These are phyloP conservation scores for Neoitamus cyanurus DNA, from an alignment of 2,888 invertebrate species.

Conservation along the genomic window DNA sequence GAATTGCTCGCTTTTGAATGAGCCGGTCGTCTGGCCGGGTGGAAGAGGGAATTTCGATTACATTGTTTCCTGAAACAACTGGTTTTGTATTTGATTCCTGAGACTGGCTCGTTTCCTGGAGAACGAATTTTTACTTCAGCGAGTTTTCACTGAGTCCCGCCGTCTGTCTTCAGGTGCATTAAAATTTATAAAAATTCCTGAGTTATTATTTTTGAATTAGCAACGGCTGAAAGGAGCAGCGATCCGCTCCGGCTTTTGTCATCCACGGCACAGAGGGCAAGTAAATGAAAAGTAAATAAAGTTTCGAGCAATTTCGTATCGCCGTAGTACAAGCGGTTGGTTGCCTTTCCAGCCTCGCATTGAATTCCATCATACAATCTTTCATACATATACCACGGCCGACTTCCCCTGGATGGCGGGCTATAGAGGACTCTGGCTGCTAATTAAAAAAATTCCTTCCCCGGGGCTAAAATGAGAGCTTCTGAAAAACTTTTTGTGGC, in stretches of 20 bases:
- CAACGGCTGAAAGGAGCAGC: slow-evolving; percentile 17
- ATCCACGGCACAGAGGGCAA: background rate
- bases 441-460: slow-evolving; percentile 38
- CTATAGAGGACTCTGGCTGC: slow-evolving; percentile 22
- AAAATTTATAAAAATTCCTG: slow-evolving; percentile 22
- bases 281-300: slow-evolving; percentile 39
- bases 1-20: background rate
- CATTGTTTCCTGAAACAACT: slow-evolving; percentile 24
- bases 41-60: slow-evolving; percentile 16
- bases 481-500: slow-evolving; percentile 34
- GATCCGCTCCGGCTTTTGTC: background rate
- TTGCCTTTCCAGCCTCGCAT: background rate
- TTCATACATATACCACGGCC: slow-evolving; percentile 17
- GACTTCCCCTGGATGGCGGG: slow-evolving; percentile 11
- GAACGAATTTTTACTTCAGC: background rate
- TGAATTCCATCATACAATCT: background rate
- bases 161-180: slow-evolving; percentile 14
- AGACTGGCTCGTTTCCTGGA: slow-evolving; percentile 3
- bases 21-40: background rate
- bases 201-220: slow-evolving; percentile 43
- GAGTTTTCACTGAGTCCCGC: background rate
- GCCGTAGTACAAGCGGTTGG: background rate
- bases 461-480: slow-evolving; percentile 10
- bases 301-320: background rate
- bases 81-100: slow-evolving; percentile 6